Evolutionary conservation across 2,888 invertebrate species (phyloP).

Genomic region (Drosophila testacea): DNA sequence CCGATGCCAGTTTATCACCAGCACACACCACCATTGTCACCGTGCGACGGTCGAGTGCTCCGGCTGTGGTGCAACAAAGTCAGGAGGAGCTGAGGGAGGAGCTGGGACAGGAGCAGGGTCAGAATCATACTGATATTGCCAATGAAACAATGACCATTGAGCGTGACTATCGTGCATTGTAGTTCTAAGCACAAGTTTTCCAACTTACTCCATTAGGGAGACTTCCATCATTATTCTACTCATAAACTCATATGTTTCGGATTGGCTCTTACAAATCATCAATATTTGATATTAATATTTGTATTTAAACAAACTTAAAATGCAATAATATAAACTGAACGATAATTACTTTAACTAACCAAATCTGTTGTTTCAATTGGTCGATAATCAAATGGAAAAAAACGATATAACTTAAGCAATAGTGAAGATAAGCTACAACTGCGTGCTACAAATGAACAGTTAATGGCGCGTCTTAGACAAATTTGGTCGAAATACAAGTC

Average conservation of each 20-base stretch:
- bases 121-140: slow-evolving; percentile 2
- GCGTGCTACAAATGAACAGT: slow-evolving; percentile 83
- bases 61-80: slow-evolving; percentile 39
- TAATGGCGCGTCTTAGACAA: slow-evolving; percentile 84
- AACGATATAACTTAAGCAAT: too few relatives aligned
- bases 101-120: neutral
- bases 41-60: slow-evolving; percentile 60
- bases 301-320: slow-evolving; percentile 36
- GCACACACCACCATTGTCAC: slow-evolving; percentile 82
- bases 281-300: slow-evolving; percentile 49
- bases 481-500: slow-evolving; percentile 84
- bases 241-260: slow-evolving; percentile 57
- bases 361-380: neutral
- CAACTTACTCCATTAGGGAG: slow-evolving; percentile 46
- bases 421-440: slow-evolving; percentile 83
- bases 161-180: slow-evolving; percentile 41
- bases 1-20: slow-evolving; percentile 78
- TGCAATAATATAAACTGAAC: slow-evolving; percentile 38
- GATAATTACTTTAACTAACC: slow-evolving; percentile 10
- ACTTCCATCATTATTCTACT: slow-evolving; percentile 41
- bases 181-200: slow-evolving; percentile 51
- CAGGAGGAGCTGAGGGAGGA: slow-evolving; percentile 5
- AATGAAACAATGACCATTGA: slow-evolving; percentile 33
- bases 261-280: slow-evolving; percentile 30
- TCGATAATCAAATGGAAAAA: too few relatives aligned